Conservation (phyloP, 2,888 invertebrate species). For the Acleris laterana region DNA sequence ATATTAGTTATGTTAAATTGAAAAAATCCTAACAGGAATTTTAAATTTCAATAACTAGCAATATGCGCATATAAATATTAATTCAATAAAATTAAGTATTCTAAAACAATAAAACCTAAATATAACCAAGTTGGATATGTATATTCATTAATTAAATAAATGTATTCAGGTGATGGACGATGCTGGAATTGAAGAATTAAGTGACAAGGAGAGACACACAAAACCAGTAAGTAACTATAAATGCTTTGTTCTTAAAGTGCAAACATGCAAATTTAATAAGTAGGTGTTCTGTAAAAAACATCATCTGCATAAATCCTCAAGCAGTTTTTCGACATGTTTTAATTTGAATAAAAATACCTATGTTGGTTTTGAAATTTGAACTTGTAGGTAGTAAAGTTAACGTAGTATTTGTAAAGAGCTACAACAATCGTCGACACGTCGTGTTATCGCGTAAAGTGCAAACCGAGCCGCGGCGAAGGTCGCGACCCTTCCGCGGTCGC, state of each 20-base stretch:
- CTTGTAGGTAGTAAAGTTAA: not conserved
- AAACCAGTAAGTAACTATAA: not conserved
- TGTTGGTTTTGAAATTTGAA: not conserved
- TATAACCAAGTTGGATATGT: constrained; percentile 5
- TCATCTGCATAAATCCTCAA: constrained; percentile 8
- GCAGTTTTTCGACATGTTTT: not conserved
- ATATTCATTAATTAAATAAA: constrained; percentile 14
- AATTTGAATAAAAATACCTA: constrained; percentile 3
- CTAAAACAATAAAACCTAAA: constrained; percentile 18
- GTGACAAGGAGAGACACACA: constrained; percentile 2
- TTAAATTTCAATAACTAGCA: not conserved
- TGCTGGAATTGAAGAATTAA: constrained; percentile 4
- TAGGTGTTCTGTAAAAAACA: constrained; percentile 5
- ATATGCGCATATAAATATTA: constrained; percentile 22
- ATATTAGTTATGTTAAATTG: constrained; percentile 16
- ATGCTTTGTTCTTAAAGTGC: constrained; percentile 2
- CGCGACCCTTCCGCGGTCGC: constrained; percentile 66
- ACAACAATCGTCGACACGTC: constrained; percentile 25
- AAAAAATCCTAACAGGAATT: constrained; percentile 5
- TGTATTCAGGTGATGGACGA: not conserved
- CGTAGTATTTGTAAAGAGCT: constrained; percentile 9
- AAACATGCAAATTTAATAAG: constrained; percentile 6
- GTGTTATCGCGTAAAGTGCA: constrained; percentile 36
- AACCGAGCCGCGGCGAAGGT: constrained; percentile 43
- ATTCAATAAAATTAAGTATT: constrained; percentile 25